phyloP scores from a whole-genome alignment of 2,797 vertebrate genomes.

The Moxostoma hubbsi region DNA sequence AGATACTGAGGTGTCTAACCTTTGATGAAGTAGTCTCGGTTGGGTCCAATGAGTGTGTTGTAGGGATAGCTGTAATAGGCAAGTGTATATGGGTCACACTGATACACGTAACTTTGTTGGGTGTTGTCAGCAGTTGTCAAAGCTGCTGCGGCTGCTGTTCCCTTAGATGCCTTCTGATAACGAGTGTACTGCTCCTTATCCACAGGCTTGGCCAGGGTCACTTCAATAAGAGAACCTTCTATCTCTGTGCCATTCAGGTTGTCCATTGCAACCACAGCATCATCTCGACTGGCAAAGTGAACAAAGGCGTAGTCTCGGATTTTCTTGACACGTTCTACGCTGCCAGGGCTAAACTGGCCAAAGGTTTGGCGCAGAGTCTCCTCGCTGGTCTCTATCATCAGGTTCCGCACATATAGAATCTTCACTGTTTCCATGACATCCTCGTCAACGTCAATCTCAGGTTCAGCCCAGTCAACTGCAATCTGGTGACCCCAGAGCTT shows the following conservation, averaged over 20 bases:
- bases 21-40: constrained; percentile 99
- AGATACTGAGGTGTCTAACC: constrained; percentile 79
- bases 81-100: constrained; percentile 95
- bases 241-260: constrained; percentile 94
- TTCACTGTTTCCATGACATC: constrained; percentile 99
- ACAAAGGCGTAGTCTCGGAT: constrained; percentile 98
- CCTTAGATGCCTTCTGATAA: constrained; percentile 97
- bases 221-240: constrained; percentile 95
- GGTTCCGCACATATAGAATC: constrained; percentile 97
- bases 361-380: constrained; percentile 92
- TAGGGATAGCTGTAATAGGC: constrained; percentile 97
- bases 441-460: constrained; percentile 98
- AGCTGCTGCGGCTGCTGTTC: constrained; percentile 65
- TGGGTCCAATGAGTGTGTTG: constrained; percentile 96
- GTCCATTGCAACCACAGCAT: constrained; percentile 95
- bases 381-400: constrained; percentile 98
- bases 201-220: constrained; percentile 97
- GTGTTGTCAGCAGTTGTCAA: constrained; percentile 74
- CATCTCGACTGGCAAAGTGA: constrained; percentile 94
- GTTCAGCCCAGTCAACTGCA: constrained; percentile 98
- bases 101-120: constrained; percentile 92
- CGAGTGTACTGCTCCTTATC: constrained; percentile 99
- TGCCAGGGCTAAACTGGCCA: constrained; percentile 94
- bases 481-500: constrained; percentile 99
- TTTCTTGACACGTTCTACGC: constrained; percentile 98